These are phyloP conservation scores for Odontophorus gujanensis DNA, from an alignment of 2,113 vertebrate genomes.

Conservation along the genomic window DNA sequence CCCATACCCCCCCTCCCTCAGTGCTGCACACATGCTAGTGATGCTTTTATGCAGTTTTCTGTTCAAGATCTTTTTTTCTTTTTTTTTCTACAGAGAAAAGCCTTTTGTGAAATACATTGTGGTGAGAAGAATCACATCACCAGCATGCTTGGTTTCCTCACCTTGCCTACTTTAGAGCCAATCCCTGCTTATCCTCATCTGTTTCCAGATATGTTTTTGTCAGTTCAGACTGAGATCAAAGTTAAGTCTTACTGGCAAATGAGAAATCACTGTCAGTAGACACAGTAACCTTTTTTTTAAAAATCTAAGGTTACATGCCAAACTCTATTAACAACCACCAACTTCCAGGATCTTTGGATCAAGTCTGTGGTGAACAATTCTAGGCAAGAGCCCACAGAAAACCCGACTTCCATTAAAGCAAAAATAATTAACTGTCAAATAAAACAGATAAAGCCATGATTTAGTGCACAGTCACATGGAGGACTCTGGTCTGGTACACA, in stretches of 20 bases:
- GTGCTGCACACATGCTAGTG: neutral
- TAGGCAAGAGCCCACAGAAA: neutral
- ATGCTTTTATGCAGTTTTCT: neutral
- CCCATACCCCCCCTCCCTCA: accelerated
- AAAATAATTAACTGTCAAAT: neutral
- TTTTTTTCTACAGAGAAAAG: neutral
- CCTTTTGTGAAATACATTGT: neutral
- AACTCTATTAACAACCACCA: neutral
- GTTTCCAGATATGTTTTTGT: neutral
- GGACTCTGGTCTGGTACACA: neutral
- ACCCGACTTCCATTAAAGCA: neutral
- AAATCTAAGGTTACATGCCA: neutral
- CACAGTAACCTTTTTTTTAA: neutral
- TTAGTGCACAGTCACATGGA: neutral
- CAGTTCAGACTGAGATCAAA: neutral
- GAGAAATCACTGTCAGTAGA: neutral
- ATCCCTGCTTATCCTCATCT: neutral
- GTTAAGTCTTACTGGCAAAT: neutral
- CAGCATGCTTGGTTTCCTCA: accelerated
- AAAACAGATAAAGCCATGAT: neutral
- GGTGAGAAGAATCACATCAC: neutral
- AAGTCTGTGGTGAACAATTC: neutral
- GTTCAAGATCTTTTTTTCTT: neutral
- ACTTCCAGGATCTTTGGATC: neutral
- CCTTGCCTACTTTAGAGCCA: neutral